phyloP scores from a whole-genome alignment of 1,140 invertebrate genomes.

The Euwallacea similis region DNA sequence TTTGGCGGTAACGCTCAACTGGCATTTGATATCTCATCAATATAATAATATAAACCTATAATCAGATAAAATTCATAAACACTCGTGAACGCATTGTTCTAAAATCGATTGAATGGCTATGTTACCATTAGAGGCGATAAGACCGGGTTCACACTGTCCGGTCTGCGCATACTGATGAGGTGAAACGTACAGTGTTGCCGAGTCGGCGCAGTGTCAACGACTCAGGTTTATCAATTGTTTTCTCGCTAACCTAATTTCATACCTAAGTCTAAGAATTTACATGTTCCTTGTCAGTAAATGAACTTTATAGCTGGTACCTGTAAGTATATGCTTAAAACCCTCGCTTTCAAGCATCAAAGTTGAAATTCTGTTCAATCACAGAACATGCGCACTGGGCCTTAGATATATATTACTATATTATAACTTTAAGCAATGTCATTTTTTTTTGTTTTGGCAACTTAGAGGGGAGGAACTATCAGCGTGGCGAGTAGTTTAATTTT shows the following conservation, averaged over 20 bases:
- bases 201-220: not conserved
- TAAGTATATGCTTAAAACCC: slow-evolving; percentile 62
- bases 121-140: slow-evolving; percentile 2
- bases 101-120: slow-evolving; percentile 49
- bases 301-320: slow-evolving; percentile 65
- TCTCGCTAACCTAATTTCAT: slow-evolving; percentile 44
- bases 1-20: slow-evolving; percentile 50
- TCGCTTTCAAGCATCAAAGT: slow-evolving; percentile 56
- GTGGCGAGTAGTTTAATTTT: slow-evolving; percentile 33
- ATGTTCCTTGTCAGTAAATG: slow-evolving; percentile 37
- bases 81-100: slow-evolving; percentile 50
- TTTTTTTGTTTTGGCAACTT: slow-evolving; percentile 48
- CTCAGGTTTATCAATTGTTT: slow-evolving; percentile 4
- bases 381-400: slow-evolving; percentile 1
- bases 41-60: slow-evolving; percentile 49
- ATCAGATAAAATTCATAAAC: slow-evolving; percentile 52
- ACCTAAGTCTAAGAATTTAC: slow-evolving; percentile 49
- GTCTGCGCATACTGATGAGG: no score
- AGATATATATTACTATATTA: slow-evolving; percentile 15
- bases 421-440: slow-evolving; percentile 40
- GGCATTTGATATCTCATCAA: slow-evolving; percentile 45
- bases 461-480: slow-evolving; percentile 35
- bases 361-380: not conserved
- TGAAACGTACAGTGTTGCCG: no score
- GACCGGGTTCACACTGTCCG: not conserved